These are phyloP conservation scores for Malurus splendens DNA, from an alignment of 2,797 vertebrate genomes.

Conservation along the genomic window DNA sequence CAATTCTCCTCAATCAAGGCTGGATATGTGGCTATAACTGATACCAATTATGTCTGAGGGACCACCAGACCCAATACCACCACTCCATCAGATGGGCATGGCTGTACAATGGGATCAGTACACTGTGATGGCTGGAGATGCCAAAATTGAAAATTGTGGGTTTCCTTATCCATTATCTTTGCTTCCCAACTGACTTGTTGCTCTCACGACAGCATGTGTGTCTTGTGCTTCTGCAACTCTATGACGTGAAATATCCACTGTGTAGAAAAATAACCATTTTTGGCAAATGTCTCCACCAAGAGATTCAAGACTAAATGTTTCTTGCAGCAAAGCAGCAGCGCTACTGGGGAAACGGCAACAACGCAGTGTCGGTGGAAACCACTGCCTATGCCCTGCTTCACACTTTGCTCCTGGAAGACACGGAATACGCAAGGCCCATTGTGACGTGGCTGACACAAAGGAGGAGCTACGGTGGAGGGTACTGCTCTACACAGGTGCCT, in stretches of 20 bases:
- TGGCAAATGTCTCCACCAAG: neutral
- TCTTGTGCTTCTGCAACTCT: neutral
- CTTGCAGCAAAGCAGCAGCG: slow-evolving; percentile 52
- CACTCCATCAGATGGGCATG: neutral
- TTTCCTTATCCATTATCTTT: neutral
- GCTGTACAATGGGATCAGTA: neutral
- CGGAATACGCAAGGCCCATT: neutral
- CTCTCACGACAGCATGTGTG: neutral
- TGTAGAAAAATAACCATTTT: neutral
- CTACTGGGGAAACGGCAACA: slow-evolving; percentile 58
- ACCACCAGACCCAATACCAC: neutral
- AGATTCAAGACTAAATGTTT: neutral
- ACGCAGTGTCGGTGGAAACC: slow-evolving; percentile 59
- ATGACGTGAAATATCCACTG: neutral
- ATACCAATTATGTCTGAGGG: neutral
- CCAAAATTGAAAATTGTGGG: neutral
- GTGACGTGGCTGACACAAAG: slow-evolving; percentile 63
- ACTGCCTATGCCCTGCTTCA: slow-evolving; percentile 68
- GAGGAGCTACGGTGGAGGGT: slow-evolving; percentile 66
- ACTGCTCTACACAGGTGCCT: slow-evolving; percentile 70
- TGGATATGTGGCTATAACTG: neutral
- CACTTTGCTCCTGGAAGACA: slow-evolving; percentile 30
- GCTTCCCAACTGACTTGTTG: neutral
- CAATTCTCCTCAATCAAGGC: neutral
- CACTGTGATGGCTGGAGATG: neutral